Conservation (phyloP, 2,113 vertebrate genomes). For the Oreochromis aureus region DNA sequence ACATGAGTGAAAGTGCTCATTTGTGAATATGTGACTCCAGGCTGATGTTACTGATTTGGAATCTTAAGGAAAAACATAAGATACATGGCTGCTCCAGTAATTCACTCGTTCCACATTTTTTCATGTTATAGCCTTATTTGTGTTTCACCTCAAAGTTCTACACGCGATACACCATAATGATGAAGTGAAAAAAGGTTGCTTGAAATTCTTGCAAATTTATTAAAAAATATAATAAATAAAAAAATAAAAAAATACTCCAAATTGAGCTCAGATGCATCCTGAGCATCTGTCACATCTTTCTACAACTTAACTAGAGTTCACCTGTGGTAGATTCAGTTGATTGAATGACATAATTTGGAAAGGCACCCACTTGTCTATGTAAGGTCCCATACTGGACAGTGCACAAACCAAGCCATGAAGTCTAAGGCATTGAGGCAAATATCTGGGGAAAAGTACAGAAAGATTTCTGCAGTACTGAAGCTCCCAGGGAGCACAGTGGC, state of each 20-base stretch:
- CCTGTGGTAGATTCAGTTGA: background rate
- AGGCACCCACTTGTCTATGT: background rate
- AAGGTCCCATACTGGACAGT: background rate
- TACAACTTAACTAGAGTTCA: background rate
- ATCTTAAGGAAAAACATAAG: background rate
- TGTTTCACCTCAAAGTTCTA: background rate
- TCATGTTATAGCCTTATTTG: background rate
- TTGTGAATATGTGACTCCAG: background rate
- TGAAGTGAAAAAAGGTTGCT: background rate
- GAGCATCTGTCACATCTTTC: background rate
- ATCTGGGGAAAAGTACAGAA: background rate
- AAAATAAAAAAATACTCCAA: background rate
- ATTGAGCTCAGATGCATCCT: background rate
- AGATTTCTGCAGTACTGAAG: too few species aligned
- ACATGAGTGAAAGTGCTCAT: slow-evolving; percentile 13
- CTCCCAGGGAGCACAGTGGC: background rate
- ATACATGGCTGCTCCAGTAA: rapidly evolving
- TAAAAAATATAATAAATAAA: background rate
- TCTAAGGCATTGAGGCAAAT: background rate
- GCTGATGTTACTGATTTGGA: background rate
- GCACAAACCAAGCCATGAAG: background rate
- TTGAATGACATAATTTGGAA: background rate
- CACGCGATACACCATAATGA: background rate
- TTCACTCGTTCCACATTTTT: background rate
- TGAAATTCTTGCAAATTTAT: background rate